Base-by-base conservation (phyloP, 2,888 invertebrate species). In the Pyrochroa serraticornis region DNA sequence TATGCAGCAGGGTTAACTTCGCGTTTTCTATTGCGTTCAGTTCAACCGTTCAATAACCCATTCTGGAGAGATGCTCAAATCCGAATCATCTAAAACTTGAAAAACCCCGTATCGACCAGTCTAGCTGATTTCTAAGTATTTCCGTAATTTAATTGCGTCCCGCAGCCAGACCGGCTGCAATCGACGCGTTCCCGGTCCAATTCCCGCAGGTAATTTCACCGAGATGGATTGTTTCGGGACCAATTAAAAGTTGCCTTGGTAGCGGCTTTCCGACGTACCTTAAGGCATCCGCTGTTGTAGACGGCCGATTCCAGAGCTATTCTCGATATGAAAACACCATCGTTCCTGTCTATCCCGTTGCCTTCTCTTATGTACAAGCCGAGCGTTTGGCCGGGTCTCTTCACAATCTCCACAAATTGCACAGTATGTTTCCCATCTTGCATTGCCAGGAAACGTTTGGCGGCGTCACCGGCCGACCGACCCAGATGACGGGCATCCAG, bases 281-380 rank as follows among this genome's bases (percentile, higher is more conserved):
- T 92, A 64, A 99, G 84, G 78, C 97, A 95, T 51, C 97, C 97
- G 77, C 96, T 96, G 82, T 96, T 95, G 81, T 96, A 97, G 38
- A 97, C 96, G 33, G 97, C 95, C 43, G 95, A 95, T 80, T 97
- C 97, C 72, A 96, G 84, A 34, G 98, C 98, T 77, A 95, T 93
- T 71, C 93, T 83, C 6, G 98, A 98, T 80, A 99, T 97, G 83
- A 99, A 99, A 60, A 99, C 98, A 41, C 99, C 99, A 73, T 97
- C 96, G 42, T 89, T 88, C 60, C 96, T 87, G 73, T 95, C 94
- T 50, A 92, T 88, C n/a, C 97, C 98, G 75, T 99, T 97, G n/a
- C 98, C 97, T 85, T 99, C 98, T 36, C 97, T 87, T 75, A 99
- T 97, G 80, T 99, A 99, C 59, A 99, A 85, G 38, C 99, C 99